Evolutionary conservation across 2,888 invertebrate species (phyloP), one percentile per base, ranked within the genome.

Genomic region (Corbicula japonica): DNA sequence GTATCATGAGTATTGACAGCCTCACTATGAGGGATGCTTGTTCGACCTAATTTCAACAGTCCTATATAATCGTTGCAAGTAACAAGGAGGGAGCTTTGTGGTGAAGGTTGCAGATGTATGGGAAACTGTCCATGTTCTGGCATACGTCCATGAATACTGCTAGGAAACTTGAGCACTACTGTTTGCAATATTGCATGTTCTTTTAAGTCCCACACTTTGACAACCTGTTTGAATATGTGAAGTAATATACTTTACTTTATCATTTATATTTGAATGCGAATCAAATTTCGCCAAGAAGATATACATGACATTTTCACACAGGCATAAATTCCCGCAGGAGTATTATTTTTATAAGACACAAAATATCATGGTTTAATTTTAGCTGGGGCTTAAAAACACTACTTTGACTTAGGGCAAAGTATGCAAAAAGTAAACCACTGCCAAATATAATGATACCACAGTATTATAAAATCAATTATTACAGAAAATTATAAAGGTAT

Each of bases 191-290:
- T 92, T 18, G 89, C 87, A 78, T 93, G 92, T 74, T 93, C 93
- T 70, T 90, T 91, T 15, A 91, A 83, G 82, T 93, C 93, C 93
- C 93, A 93, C 23, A 93, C 93, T 76, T 93, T 93, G 26, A 93
- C 83, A 6, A 92, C 90, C 93, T 93, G 84, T n/a, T n/a, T n/a
- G n/a, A n/a, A n/a, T n/a, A n/a, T n/a, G n/a, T n/a, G n/a, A n/a
- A n/a, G n/a, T n/a, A n/a, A n/a, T n/a, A n/a, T n/a, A n/a, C n/a
- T n/a, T n/a, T n/a, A n/a, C n/a, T 8, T 41, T 41, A 41, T 41
- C 10, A 41, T 12, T 41, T 41, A 12, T 41, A 41, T 41, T 41
- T 8, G 8, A 12, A 41, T 41, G 41, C 15, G 15, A 50, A 50
- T 21, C 12, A 50, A 21, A 50, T n/a, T n/a, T n/a, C n/a, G n/a